Conservation (phyloP, 2,113 vertebrate genomes). For the Baryphthengus martii region DNA sequence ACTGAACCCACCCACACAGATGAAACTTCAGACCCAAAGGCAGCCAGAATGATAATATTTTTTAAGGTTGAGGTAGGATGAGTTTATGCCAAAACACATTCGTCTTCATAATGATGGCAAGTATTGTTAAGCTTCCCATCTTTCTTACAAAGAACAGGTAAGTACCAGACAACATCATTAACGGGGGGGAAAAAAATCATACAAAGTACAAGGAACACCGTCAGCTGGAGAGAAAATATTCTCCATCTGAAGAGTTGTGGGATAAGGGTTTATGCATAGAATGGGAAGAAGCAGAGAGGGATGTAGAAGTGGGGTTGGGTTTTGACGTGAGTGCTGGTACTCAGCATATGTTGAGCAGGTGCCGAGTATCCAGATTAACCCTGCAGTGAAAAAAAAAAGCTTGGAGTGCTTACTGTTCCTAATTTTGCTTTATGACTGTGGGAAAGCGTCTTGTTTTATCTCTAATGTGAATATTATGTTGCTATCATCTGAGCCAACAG, state of each 20-base stretch:
- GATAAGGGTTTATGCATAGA: neutral
- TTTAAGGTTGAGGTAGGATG: neutral
- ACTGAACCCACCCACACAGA: neutral
- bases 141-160: neutral
- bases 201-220: neutral
- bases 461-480: neutral
- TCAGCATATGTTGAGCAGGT: neutral
- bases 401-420: neutral
- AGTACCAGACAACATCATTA: neutral
- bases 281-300: neutral
- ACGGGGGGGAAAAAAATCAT: neutral
- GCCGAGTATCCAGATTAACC: neutral
- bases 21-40: neutral
- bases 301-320: rapidly evolving
- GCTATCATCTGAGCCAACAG: neutral
- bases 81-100: neutral
- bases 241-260: neutral
- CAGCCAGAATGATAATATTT: neutral
- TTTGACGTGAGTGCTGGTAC: neutral
- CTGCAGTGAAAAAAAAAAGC: neutral
- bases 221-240: neutral
- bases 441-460: neutral
- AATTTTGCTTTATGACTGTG: neutral
- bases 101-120: neutral
- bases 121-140: neutral